Conservation (phyloP, 1,140 invertebrate genomes). For the Zeugodacus cucurbitae region DNA sequence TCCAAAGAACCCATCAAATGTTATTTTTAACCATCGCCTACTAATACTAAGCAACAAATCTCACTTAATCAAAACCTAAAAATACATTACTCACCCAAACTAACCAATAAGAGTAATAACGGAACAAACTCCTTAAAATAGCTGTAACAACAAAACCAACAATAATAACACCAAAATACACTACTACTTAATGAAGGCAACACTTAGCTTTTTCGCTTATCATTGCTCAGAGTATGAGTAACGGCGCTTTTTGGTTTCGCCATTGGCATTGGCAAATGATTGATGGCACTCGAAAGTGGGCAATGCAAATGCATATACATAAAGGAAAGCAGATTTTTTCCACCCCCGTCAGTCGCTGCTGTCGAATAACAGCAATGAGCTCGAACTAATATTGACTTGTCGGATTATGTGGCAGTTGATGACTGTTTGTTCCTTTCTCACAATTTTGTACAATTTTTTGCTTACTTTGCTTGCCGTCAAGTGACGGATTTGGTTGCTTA, state of each 20-base stretch:
- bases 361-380: background rate
- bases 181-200: background rate
- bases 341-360: background rate
- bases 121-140: background rate
- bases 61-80: no score
- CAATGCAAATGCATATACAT: background rate
- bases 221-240: background rate
- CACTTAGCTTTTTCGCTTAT: background rate
- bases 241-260: background rate
- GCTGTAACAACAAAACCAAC: background rate
- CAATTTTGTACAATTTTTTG: background rate
- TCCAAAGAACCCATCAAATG: no score
- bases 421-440: constrained; percentile 13
- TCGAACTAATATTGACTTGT: constrained; percentile 23
- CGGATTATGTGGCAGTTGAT: background rate
- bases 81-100: no score
- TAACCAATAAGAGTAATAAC: no score
- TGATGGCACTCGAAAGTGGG: background rate
- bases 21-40: no score
- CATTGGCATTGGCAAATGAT: constrained; percentile 2
- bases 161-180: background rate
- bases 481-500: background rate
- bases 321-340: background rate
- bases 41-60: no score
- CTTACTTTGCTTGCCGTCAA: background rate